Conservation (phyloP, 2,797 vertebrate genomes). For the Allobates femoralis region DNA sequence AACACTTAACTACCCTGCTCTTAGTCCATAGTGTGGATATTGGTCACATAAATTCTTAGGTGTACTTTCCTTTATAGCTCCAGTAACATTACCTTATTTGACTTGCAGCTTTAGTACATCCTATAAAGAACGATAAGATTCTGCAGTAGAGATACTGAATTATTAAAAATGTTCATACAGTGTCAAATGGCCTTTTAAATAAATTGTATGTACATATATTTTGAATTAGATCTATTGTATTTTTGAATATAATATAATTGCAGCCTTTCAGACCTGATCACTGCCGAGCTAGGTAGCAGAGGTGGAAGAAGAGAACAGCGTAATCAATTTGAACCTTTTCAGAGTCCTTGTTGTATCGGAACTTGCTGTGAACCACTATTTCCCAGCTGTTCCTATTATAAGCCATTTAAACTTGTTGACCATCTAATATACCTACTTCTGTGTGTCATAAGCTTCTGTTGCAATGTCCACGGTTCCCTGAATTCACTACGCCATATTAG, state of each 20-base stretch:
- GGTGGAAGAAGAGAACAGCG: background rate
- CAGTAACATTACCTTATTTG: slow-evolving; percentile 53
- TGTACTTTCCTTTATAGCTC: slow-evolving; percentile 49
- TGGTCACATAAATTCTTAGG: slow-evolving; percentile 45
- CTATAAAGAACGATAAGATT: slow-evolving; percentile 44
- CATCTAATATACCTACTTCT: too few species aligned
- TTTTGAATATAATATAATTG: background rate
- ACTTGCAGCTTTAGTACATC: slow-evolving; percentile 57
- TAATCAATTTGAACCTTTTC: background rate
- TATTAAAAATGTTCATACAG: slow-evolving; percentile 32
- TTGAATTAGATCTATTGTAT: slow-evolving; percentile 6
- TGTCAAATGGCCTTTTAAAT: slow-evolving; percentile 19
- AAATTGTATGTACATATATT: slow-evolving; percentile 32
- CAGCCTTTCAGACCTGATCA: background rate
- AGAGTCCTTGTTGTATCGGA: background rate
- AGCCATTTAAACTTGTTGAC: too few species aligned
- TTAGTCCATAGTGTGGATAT: slow-evolving; percentile 49
- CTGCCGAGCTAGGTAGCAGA: background rate
- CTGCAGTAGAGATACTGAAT: slow-evolving; percentile 38
- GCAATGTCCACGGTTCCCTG: too few species aligned
- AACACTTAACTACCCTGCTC: slow-evolving; percentile 38
- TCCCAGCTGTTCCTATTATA: background rate
- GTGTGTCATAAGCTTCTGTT: too few species aligned
- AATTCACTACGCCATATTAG: too few species aligned
- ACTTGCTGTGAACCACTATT: background rate